A percentile compares a stretch with the other conserved stretches of the same genome.
These are phyloP conservation scores for Mallotus villosus DNA, from an alignment of 2,797 vertebrate genomes.

Conservation along the genomic window DNA sequence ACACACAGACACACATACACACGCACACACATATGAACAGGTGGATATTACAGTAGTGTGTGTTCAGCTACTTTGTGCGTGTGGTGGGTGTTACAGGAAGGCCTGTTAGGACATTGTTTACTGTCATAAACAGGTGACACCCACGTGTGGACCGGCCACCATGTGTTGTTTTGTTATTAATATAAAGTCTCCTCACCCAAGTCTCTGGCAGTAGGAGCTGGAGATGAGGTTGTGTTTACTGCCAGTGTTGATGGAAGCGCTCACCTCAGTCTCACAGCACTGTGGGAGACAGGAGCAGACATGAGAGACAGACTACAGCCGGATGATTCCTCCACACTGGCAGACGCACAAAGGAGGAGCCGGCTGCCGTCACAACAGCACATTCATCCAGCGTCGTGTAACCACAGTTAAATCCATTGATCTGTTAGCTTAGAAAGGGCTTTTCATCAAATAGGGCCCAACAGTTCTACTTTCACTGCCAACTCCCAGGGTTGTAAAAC, in stretches of 20 bases:
- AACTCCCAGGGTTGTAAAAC: constrained; percentile 16
- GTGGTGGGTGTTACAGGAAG: not conserved
- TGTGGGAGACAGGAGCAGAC: constrained; percentile 53
- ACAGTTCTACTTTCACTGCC: constrained; percentile 2
- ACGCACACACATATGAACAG: constrained; percentile 23
- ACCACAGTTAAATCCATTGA: constrained; percentile 11
- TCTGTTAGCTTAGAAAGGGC: constrained; percentile 10
- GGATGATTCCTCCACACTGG: constrained; percentile 30
- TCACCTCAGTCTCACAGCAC: constrained; percentile 83
- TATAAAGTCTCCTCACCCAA: constrained; percentile 77
- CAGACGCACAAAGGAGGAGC: constrained; percentile 21
- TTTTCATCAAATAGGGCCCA: constrained; percentile 23
- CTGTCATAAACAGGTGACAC: no score
- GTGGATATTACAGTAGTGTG: no score
- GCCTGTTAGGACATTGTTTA: not conserved
- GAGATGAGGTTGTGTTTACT: constrained; percentile 87
- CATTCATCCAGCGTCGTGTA: constrained; percentile 26
- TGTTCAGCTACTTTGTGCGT: not conserved
- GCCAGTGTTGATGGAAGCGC: constrained; percentile 85
- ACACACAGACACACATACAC: no score
- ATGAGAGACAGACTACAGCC: constrained; percentile 26
- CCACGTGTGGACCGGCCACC: no score
- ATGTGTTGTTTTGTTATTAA: constrained; percentile 24
- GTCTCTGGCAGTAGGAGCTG: constrained; percentile 80
- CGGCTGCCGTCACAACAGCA: constrained; percentile 23